Evolutionary conservation across 2,888 invertebrate species (phyloP).

Genomic region (Chrysolina haemoptera): DNA sequence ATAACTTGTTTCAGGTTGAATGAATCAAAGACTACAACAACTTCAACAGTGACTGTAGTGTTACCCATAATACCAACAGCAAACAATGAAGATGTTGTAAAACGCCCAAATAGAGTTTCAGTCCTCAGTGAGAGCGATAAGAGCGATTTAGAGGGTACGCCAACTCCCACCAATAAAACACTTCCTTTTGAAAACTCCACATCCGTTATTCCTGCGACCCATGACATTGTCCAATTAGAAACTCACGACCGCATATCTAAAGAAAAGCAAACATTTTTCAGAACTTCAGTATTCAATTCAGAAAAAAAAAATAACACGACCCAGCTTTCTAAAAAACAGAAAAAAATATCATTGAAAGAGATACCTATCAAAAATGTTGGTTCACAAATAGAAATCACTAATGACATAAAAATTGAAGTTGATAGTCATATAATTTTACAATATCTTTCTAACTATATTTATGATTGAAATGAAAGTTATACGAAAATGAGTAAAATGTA

Average conservation of each 20-base stretch:
- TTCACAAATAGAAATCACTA: conserved; percentile 32
- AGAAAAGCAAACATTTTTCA: conserved; percentile 91
- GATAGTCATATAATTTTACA: background rate
- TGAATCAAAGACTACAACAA: conserved; percentile 34
- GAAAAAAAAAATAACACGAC: conserved; percentile 72
- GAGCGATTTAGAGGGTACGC: conserved; percentile 69
- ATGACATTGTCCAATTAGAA: conserved; percentile 67
- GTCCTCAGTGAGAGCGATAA: conserved; percentile 65
- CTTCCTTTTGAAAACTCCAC: conserved; percentile 41
- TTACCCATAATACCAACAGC: conserved; percentile 33
- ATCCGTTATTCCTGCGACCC: conserved; percentile 49
- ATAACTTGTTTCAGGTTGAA: conserved; percentile 41
- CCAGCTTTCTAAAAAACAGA: conserved; percentile 34
- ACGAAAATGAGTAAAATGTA: no score
- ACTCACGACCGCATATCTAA: conserved; percentile 86
- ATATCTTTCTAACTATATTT: no score
- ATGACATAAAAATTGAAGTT: conserved; percentile 19
- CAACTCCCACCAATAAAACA: conserved; percentile 59
- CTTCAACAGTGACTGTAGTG: conserved; percentile 21
- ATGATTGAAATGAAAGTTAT: no score
- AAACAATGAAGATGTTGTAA: conserved; percentile 56
- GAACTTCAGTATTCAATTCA: conserved; percentile 84
- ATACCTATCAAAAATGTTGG: conserved; percentile 33
- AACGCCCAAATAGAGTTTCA: conserved; percentile 63
- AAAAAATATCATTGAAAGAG: conserved; percentile 33